Percentiles rank a stretch among this genome's conserved stretches.
phyloP scores from a whole-genome alignment of 2,113 vertebrate genomes.

The Pangasianodon gigas region DNA sequence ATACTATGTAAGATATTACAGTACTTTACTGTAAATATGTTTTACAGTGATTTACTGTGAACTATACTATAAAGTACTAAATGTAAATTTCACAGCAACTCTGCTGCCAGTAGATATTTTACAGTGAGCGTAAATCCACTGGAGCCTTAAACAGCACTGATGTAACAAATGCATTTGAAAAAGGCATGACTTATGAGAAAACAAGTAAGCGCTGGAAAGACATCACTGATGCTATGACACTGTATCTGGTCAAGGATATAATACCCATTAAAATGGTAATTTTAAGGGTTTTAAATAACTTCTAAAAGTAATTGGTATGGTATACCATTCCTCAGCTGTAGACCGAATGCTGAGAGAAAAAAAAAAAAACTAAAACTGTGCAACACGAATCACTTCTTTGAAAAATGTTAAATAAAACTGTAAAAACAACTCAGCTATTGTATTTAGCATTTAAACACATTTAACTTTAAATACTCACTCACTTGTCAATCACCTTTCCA shows the following conservation, averaged over 20 bases:
- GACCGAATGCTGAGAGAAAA: background rate
- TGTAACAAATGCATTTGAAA: background rate
- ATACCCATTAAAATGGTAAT: too few relatives aligned
- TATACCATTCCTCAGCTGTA: too few relatives aligned
- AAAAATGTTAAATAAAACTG: background rate
- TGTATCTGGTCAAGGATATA: background rate
- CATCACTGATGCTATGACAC: background rate
- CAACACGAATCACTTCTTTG: background rate
- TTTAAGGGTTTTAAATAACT: too few relatives aligned
- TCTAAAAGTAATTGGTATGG: too few relatives aligned
- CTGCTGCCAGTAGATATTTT: background rate
- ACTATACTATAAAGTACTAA: background rate
- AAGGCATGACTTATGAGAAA: background rate
- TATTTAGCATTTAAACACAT: background rate
- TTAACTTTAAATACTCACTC: background rate
- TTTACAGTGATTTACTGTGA: background rate
- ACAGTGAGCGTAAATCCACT: background rate
- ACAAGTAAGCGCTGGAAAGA: background rate
- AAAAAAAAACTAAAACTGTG: background rate
- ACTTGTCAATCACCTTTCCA: background rate
- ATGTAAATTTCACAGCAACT: background rate
- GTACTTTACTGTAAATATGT: background rate
- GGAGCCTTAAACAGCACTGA: background rate
- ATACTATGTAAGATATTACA: background rate
- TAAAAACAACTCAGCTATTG: background rate